Conservation (phyloP, 2,797 vertebrate species). For the Paguma larvata region DNA sequence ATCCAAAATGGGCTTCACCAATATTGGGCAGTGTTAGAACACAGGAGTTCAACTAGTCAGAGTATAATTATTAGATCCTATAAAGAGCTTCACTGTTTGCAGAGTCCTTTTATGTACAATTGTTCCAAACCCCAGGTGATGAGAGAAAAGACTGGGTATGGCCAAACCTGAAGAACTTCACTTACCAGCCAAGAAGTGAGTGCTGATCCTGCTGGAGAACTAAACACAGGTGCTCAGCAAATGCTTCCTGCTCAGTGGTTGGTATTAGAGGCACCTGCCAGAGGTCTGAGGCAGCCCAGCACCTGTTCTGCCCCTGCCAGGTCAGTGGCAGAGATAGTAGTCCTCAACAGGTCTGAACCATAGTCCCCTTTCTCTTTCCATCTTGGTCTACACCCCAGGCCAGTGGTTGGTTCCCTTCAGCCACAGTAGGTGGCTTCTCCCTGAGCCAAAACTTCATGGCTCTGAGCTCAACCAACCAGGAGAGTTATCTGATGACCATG, state of each 20-base stretch:
- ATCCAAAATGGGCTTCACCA: not conserved
- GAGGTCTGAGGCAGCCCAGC: not conserved
- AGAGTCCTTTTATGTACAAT: conserved; percentile 15
- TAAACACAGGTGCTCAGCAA: not conserved
- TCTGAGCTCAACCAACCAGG: conserved; percentile 40
- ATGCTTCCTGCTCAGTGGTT: not conserved
- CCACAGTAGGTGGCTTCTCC: conserved; percentile 45
- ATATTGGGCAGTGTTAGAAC: not conserved
- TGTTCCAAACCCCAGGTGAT: not conserved
- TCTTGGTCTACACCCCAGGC: not conserved
- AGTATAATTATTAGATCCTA: conserved; percentile 30
- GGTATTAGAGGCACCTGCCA: not conserved
- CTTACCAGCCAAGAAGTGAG: not conserved
- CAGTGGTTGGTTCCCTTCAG: not conserved
- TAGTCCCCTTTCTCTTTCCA: not conserved
- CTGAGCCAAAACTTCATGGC: conserved; percentile 9
- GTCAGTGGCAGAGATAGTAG: not conserved
- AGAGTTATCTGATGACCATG: conserved; percentile 20
- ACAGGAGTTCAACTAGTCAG: not conserved
- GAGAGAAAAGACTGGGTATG: not conserved
- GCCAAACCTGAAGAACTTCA: conserved; percentile 22
- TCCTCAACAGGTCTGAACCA: not conserved
- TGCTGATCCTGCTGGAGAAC: not conserved
- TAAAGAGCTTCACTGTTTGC: conserved; percentile 2
- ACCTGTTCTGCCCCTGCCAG: not conserved